Evolutionary conservation across 2,113 vertebrate genomes (phyloP).

Genomic region (Sander vitreus): DNA sequence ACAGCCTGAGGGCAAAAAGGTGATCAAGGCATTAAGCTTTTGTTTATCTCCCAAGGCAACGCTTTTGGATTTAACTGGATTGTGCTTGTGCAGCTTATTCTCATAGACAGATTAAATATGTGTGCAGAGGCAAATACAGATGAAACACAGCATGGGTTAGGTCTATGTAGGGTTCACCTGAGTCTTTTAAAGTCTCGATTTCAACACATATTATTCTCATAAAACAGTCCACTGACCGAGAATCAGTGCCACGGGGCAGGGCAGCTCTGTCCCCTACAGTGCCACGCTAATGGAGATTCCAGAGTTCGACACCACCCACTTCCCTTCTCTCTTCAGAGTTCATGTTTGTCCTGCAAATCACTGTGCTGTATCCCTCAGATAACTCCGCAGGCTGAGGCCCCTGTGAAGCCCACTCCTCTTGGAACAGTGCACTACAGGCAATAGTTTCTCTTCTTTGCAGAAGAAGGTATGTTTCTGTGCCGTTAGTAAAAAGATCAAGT

Average conservation of each 20-base stretch:
- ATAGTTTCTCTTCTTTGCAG: background rate
- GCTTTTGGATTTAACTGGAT: slow-evolving; percentile 2
- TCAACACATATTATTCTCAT: slow-evolving; percentile 32
- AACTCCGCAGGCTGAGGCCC: slow-evolving; percentile 21
- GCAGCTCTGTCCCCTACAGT: slow-evolving; percentile 40
- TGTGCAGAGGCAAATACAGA: slow-evolving; percentile 28
- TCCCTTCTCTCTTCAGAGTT: slow-evolving; percentile 54
- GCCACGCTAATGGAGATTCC: slow-evolving; percentile 72
- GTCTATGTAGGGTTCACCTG: background rate
- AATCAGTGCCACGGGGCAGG: slow-evolving; percentile 34
- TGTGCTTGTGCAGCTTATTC: slow-evolving; percentile 3
- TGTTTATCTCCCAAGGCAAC: background rate
- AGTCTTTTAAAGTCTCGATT: slow-evolving; percentile 22
- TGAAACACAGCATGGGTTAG: slow-evolving; percentile 15
- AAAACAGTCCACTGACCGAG: slow-evolving; percentile 28
- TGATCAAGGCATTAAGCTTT: background rate
- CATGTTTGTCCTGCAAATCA: slow-evolving; percentile 66
- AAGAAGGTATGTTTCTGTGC: slow-evolving; percentile 1
- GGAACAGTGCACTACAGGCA: background rate
- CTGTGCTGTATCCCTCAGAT: slow-evolving; percentile 32
- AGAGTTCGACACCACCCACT: slow-evolving; percentile 69
- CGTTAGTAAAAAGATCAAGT: background rate
- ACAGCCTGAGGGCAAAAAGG: background rate
- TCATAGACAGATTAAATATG: slow-evolving; percentile 19
- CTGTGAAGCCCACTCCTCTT: slow-evolving; percentile 15